Evolutionary conservation across 2,113 vertebrate species (phyloP), one percentile per base, ranked within the genome.

Genomic region (Myrmecophaga tridactyla): DNA sequence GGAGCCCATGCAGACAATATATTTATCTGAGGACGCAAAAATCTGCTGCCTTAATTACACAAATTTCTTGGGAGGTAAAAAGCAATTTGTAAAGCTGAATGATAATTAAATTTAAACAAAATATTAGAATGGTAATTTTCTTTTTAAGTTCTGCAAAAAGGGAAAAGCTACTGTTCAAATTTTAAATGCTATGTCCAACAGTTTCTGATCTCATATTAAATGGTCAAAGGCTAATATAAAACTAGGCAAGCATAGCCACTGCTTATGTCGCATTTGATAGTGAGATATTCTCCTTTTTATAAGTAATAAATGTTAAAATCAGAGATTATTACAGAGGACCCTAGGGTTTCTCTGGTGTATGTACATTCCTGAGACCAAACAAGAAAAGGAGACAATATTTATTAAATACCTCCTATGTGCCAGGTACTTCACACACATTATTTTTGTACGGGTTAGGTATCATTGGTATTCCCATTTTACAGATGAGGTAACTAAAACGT

Each of bases 71-170:
- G 36, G 60, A 72, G 72, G 63, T 67, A 60, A 63, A 93, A 95
- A 89, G 31, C 48, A 80, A 43, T 86, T 77, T 81, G 46, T 86
- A 62, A 89, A 72, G 51, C 46, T 78, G 81, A 90, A 86, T 75
- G 58, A 73, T 81, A 72, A 95, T 86, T 84, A 93, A 48, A 88
- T 60, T 67, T 83, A 94, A 93, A 72, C 58, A 80, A 95, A 93
- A 83, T 89, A 90, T 73, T 91, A 83, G n/a, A 51, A 65, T 65
- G 53, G 83, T 89, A 86, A 63, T 83, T 77, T 90, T 83, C 53
- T 81, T 91, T 77, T 92, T 70, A 83, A 89, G 13, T 90, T 91
- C 31, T 75, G 4, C 34, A 67, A 84, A 89, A 56, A 89, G 34
- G 73, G 34, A 36, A 82, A 83, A 62, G 65, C 56, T 76, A 4